Conservation (phyloP, 2,797 vertebrate genomes). For the Okamejei kenojei region DNA sequence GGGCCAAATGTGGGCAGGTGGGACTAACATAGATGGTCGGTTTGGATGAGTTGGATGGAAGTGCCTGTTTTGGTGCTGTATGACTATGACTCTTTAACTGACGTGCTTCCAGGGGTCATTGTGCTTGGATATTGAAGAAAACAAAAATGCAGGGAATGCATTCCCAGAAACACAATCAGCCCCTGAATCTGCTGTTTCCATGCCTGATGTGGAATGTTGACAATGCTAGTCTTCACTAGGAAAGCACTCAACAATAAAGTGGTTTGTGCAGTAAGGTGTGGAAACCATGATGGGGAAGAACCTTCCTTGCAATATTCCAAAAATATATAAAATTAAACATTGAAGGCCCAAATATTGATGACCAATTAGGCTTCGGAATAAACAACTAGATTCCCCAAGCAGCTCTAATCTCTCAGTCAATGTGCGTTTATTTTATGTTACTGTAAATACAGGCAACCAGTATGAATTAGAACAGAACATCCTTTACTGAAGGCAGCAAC, state of each 20-base stretch:
- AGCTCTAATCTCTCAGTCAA: no score
- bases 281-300: background rate
- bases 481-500: no score
- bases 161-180: background rate
- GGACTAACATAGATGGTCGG: no score
- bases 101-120: background rate
- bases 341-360: background rate
- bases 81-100: no score
- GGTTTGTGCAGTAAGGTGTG: background rate
- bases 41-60: no score
- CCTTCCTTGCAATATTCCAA: background rate
- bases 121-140: background rate
- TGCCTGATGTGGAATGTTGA: background rate
- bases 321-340: background rate
- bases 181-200: background rate
- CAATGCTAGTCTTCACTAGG: background rate
- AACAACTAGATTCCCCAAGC: no score
- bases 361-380: background rate
- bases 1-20: no score
- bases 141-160: conserved; percentile 3
- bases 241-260: background rate
- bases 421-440: no score
- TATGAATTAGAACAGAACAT: no score
- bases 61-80: no score
- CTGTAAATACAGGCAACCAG: no score